These are phyloP conservation scores for Diglossa cyanea DNA, from an alignment of 2,797 vertebrate species.

Conservation along the genomic window DNA sequence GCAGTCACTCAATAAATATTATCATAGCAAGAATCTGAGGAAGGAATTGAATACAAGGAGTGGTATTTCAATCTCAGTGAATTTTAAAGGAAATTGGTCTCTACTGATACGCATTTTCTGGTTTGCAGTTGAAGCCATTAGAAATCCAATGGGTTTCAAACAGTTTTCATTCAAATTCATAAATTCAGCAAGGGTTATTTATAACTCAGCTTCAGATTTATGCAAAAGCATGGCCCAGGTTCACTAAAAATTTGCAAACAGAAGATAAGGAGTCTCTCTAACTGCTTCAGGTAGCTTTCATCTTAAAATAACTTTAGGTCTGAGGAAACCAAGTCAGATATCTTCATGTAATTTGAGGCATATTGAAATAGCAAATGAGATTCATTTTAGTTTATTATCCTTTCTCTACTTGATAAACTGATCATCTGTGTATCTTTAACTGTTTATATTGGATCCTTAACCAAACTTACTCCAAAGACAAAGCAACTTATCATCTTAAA, in stretches of 20 bases:
- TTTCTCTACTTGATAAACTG: neutral
- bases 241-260: neutral
- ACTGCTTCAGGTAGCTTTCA: slow-evolving; percentile 7
- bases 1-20: neutral
- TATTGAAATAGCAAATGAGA: neutral
- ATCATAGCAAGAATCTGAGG: neutral
- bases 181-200: neutral
- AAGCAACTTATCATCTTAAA: neutral
- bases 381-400: neutral
- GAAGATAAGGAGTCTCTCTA: neutral
- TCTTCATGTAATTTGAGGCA: neutral
- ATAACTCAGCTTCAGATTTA: neutral
- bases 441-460: neutral
- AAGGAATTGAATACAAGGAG: neutral
- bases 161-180: neutral
- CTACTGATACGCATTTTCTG: neutral
- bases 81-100: neutral
- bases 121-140: neutral
- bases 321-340: neutral
- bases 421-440: neutral
- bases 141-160: neutral
- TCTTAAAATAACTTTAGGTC: slow-evolving; percentile 7
- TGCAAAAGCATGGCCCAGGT: neutral
- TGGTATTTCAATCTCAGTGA: neutral
- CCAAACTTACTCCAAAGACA: neutral